Conservation (phyloP, 2,113 vertebrate species). For the Rhinoderma darwinii region DNA sequence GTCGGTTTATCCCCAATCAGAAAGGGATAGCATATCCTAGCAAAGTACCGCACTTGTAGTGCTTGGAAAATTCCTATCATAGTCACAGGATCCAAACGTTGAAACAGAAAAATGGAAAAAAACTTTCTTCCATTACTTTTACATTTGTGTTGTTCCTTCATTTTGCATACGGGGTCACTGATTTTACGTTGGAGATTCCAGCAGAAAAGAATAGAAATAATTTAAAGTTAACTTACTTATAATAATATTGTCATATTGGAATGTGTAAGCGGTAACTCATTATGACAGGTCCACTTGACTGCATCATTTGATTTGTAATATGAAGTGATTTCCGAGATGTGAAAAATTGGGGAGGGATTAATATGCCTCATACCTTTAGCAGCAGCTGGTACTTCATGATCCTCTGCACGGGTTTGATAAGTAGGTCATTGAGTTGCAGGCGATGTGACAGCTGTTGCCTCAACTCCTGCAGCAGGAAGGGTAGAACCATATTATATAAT, state of each 20-base stretch:
- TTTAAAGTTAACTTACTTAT: background rate
- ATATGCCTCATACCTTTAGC: slow-evolving; percentile 76
- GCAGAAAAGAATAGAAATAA: background rate
- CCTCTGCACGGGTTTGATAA: slow-evolving; percentile 92
- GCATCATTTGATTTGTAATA: slow-evolving; percentile 22
- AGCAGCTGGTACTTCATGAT: slow-evolving; percentile 96
- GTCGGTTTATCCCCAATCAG: too few relatives aligned
- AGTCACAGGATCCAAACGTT: too few relatives aligned
- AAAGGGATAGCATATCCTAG: too few relatives aligned
- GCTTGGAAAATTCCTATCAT: too few relatives aligned
- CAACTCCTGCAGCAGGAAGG: slow-evolving; percentile 77
- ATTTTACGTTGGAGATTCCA: background rate
- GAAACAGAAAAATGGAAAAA: too few relatives aligned
- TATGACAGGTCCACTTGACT: slow-evolving; percentile 6
- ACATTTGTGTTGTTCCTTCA: too few relatives aligned
- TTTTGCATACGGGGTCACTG: too few relatives aligned
- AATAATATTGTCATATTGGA: background rate
- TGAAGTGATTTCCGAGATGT: background rate
- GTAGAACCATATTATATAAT: background rate
- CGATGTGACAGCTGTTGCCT: slow-evolving; percentile 88
- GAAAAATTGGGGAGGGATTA: slow-evolving; percentile 21
- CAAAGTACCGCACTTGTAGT: too few relatives aligned
- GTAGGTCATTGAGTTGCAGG: slow-evolving; percentile 88
- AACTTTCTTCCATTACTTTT: too few relatives aligned
- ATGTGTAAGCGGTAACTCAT: background rate